These are phyloP conservation scores for Heliocidaris erythrogramma DNA, from an alignment of 35 echinoderm and acorn worm species.

Conservation along the genomic window DNA sequence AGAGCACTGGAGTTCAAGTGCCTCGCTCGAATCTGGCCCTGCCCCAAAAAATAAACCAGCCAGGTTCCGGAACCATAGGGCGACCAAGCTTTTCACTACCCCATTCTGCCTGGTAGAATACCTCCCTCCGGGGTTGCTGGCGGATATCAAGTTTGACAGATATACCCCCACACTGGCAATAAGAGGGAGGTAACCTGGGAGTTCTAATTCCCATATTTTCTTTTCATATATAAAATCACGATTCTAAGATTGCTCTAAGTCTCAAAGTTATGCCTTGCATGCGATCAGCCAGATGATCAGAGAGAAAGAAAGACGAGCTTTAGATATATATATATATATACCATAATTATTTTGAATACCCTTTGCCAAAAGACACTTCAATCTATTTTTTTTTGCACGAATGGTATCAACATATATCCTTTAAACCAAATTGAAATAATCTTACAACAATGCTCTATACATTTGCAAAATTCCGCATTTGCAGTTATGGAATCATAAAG, in stretches of 20 bases:
- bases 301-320: neutral
- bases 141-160: constrained; percentile 1
- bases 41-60: constrained; percentile 1
- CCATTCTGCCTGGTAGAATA: neutral
- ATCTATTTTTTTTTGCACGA: no score
- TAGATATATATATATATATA: neutral
- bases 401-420: no score
- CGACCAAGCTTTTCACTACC: constrained; percentile 15
- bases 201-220: neutral
- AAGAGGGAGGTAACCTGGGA: neutral
- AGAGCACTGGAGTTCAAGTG: neutral
- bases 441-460: no score
- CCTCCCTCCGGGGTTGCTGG: neutral
- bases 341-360: neutral
- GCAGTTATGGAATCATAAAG: no score
- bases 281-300: neutral
- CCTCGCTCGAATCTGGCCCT: neutral
- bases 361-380: no score
- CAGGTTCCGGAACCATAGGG: constrained; percentile 5
- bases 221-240: neutral
- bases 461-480: no score
- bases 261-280: neutral
- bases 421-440: no score
- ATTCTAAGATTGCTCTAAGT: neutral
- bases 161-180: constrained; percentile 15